Base-by-base conservation (phyloP, 2,797 vertebrate genomes). In the Rhinophrynus dorsalis region DNA sequence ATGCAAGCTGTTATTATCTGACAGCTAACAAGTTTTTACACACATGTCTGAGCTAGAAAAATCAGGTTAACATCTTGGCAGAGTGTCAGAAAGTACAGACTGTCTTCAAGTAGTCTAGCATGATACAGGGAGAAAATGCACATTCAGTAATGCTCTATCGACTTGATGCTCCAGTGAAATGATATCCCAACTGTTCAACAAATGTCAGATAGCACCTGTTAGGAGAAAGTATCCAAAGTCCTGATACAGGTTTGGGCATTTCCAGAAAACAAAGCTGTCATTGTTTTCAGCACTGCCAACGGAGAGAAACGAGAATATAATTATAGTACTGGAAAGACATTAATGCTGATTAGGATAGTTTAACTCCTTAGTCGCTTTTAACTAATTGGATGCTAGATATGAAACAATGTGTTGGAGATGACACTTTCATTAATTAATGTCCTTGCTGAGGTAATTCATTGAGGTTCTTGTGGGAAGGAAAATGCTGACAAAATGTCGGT, bases 181-280 rank as follows among this genome's bases (percentile, higher is more conserved):
- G 79, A 75, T 75, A 84, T 74, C 69, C 83, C 83, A 88, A 82
- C 84, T 90, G 88, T 74, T 85, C 75, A 75, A 63, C 79, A 89
- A 84, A 86, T 85, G 85, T 84, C 80, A 77, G 8, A 67, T 74
- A 33, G 76, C 84, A 88, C 84, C 85, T 88, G 86, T 83, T 76
- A 69, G 61, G 64, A 27, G 5, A 48, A 38, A 67, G 42, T 17
- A 68, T 37, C 17, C 73, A 24, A 66, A 23, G 50, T 67, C 77
- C 79, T 23, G 4, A 47, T 76, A 79, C 51, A 80, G 79, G 81
- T 86, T 84, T 82, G 74, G 50, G 47, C 74, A 77, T 54, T 78
- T 38, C 75, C 60, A 23, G 32, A 69, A 76, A 73, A 90, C 85
- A 90, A 85, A 82, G 71, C 65, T 38, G 68, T 37, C 26, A 70